Evolutionary conservation across 2,113 vertebrate genomes (phyloP).

Genomic region (Plecotus auritus): DNA sequence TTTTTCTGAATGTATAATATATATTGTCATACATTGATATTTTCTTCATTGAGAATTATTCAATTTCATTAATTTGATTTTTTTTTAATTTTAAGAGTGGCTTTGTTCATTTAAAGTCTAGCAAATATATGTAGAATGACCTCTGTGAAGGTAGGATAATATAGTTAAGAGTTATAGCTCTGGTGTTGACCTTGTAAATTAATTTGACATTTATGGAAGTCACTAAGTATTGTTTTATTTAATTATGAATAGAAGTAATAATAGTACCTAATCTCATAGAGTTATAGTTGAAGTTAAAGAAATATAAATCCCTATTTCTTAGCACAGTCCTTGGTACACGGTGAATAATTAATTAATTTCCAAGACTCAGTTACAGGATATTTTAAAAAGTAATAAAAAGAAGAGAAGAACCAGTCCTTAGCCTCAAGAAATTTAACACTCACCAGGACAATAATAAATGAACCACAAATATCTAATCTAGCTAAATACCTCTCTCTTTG

Average conservation of each 20-base stretch:
- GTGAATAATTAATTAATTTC: not conserved
- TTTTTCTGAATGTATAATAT: not conserved
- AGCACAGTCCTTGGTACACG: not conserved
- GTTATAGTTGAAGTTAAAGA: not conserved
- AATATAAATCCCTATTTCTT: not conserved
- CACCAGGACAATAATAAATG: not conserved
- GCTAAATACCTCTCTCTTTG: not conserved
- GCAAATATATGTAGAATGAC: not conserved
- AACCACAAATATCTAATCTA: not conserved
- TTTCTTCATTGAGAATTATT: not conserved
- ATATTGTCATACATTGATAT: not conserved
- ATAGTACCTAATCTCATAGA: not conserved
- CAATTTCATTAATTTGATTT: not conserved
- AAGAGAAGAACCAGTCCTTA: not conserved
- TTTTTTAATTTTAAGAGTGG: not conserved
- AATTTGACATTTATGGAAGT: not conserved
- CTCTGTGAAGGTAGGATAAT: not conserved
- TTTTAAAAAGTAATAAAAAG: not conserved
- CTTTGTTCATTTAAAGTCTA: not conserved
- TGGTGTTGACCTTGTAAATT: not conserved
- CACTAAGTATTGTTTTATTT: not conserved
- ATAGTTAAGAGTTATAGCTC: not conserved
- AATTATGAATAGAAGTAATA: not conserved
- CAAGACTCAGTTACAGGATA: not conserved
- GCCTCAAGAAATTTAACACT: not conserved